Evolutionary conservation across 1,140 invertebrate species (phyloP).

Genomic region (Hycleus cichorii): DNA sequence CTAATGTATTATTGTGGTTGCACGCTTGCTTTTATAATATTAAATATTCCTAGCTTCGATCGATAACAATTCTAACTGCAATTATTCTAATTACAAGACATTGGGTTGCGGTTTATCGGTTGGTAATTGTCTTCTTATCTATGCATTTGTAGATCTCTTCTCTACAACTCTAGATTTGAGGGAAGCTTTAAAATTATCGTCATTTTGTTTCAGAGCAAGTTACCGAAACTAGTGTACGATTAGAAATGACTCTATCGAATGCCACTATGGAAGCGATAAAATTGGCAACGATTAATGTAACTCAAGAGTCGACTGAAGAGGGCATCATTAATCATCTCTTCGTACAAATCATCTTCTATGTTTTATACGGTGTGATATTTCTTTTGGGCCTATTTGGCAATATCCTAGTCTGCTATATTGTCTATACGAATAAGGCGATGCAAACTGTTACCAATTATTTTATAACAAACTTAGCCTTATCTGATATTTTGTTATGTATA

Average conservation of each 20-base stretch:
- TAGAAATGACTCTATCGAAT: slow-evolving; percentile 1
- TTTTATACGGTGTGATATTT: slow-evolving; percentile 79
- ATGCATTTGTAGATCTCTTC: too few species aligned
- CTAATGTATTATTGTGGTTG: too few species aligned
- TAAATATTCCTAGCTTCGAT: too few species aligned
- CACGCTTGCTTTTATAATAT: too few species aligned
- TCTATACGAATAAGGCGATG: slow-evolving; percentile 84
- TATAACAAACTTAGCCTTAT: slow-evolving; percentile 90
- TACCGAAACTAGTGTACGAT: background rate
- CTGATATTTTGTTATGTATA: slow-evolving; percentile 85
- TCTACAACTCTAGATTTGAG: background rate
- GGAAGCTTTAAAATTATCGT: too few species aligned
- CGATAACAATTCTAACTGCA: too few species aligned
- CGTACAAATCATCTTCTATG: slow-evolving; percentile 71
- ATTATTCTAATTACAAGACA: too few species aligned
- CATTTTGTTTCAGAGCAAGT: slow-evolving; percentile 5
- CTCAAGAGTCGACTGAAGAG: slow-evolving; percentile 1
- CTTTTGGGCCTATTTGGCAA: slow-evolving; percentile 84
- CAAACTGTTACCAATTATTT: slow-evolving; percentile 97
- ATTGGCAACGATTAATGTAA: slow-evolving; percentile 3
- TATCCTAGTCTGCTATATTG: slow-evolving; percentile 83
- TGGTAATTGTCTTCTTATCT: too few species aligned
- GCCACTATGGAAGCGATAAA: slow-evolving; percentile 4
- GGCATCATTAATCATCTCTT: slow-evolving; percentile 51
- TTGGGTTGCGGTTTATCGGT: too few species aligned